phyloP scores from a whole-genome alignment of 2,888 invertebrate genomes.

The Oligia fasciuncula region DNA sequence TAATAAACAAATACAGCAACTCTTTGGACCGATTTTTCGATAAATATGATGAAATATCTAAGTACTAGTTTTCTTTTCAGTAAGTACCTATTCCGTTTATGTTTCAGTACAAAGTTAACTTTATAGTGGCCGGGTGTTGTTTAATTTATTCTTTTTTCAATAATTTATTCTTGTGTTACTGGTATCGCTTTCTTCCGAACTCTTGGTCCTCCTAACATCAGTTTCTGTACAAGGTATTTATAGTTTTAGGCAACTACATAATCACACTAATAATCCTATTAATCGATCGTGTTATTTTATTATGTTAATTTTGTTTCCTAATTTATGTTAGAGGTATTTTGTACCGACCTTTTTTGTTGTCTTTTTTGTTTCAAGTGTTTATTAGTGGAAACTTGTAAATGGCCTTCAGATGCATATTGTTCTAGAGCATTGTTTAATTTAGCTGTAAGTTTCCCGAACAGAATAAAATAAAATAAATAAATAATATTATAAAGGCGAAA shows the following conservation, averaged over 20 bases:
- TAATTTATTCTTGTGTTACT: neutral
- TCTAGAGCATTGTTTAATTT: too few species aligned
- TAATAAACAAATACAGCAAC: constrained; percentile 24
- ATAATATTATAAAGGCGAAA: too few species aligned
- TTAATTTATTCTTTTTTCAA: neutral
- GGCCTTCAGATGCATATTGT: too few species aligned
- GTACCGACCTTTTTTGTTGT: too few species aligned
- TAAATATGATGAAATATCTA: constrained; percentile 40
- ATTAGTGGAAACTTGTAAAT: too few species aligned
- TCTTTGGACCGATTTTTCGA: constrained; percentile 52
- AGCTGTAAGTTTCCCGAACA: too few species aligned
- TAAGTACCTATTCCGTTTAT: constrained; percentile 23
- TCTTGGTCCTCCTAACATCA: neutral
- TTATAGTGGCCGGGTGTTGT: constrained; percentile 22
- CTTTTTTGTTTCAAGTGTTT: too few species aligned
- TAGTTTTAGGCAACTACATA: neutral
- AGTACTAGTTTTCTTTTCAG: constrained; percentile 45
- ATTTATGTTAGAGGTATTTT: too few species aligned
- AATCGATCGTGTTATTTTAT: too few species aligned
- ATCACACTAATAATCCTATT: too few species aligned
- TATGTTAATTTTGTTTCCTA: too few species aligned
- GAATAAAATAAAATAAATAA: too few species aligned
- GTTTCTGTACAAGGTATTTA: constrained; percentile 2
- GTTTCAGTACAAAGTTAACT: constrained; percentile 27
- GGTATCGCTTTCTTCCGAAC: neutral